Percentiles rank a stretch among this genome's conserved stretches.
Conservation (phyloP, 2,113 vertebrate genomes). For the Australoheros scitulus region DNA sequence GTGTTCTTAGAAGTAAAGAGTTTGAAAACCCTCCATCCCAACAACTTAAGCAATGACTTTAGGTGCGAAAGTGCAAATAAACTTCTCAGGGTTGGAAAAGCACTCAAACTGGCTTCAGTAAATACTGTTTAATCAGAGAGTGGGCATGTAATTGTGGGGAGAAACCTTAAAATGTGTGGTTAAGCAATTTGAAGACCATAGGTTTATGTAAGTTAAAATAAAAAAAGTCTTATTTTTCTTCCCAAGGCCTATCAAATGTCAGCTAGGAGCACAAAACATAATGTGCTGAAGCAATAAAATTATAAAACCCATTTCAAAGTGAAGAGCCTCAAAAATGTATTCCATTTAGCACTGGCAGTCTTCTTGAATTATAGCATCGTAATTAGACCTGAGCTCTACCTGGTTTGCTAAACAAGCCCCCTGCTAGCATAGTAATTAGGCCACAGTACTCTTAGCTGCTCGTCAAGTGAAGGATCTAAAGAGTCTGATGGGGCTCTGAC, state of each 20-base stretch:
- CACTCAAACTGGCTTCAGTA: neutral
- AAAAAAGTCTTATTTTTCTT: constrained; percentile 7
- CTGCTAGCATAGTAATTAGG: constrained; percentile 60
- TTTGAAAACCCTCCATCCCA: neutral
- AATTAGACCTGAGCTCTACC: constrained; percentile 49
- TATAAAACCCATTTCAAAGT: constrained; percentile 44
- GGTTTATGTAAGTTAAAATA: constrained; percentile 12
- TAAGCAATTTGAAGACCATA: neutral
- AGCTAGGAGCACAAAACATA: neutral
- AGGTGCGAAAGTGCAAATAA: neutral
- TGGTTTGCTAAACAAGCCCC: constrained; percentile 55
- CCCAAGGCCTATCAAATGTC: constrained; percentile 21
- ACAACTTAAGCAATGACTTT: constrained; percentile 21
- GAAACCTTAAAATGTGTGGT: neutral
- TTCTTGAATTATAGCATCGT: constrained; percentile 51
- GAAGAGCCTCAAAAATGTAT: constrained; percentile 35
- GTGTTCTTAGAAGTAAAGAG: neutral
- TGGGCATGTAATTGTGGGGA: neutral
- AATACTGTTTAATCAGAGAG: constrained; percentile 24
- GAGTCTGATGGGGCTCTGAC: constrained; percentile 23
- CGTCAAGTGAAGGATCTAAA: constrained; percentile 54
- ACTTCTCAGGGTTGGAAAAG: constrained; percentile 8
- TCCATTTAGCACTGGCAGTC: constrained; percentile 46
- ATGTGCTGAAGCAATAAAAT: constrained; percentile 20
- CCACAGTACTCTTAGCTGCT: constrained; percentile 42